phyloP scores from a whole-genome alignment of 1,140 invertebrate genomes.

The Drosophila sp. region DNA sequence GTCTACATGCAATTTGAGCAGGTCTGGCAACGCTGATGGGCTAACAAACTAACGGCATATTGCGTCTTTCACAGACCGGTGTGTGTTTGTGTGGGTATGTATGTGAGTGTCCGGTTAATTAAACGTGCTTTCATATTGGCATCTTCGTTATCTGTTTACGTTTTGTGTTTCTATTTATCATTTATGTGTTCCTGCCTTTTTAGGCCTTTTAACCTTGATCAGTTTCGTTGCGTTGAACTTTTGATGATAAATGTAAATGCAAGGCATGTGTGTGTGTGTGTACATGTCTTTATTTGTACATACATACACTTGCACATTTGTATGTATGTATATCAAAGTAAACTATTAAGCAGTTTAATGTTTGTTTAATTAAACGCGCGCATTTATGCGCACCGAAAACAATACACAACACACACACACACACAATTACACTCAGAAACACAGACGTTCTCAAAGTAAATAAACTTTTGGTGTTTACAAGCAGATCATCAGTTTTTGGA shows the following conservation, averaged over 20 bases:
- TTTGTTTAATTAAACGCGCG: conserved; percentile 50
- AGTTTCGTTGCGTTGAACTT: conserved; percentile 72
- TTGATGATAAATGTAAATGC: conserved; percentile 62
- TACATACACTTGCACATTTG: conserved; percentile 10
- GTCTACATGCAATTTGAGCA: conserved; percentile 14
- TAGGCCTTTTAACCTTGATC: conserved; percentile 71
- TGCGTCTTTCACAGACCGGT: not conserved
- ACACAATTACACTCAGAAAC: conserved; percentile 27
- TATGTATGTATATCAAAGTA: conserved; percentile 35
- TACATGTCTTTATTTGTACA: conserved; percentile 12
- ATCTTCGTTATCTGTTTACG: conserved; percentile 36
- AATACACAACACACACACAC: conserved; percentile 35
- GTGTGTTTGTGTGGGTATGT: conserved; percentile 24
- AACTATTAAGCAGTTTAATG: conserved; percentile 52
- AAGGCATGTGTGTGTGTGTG: conserved; percentile 12
- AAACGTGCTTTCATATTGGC: conserved; percentile 58
- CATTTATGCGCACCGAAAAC: conserved; percentile 34
- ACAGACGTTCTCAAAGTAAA: conserved; percentile 40
- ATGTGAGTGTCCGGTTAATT: conserved; percentile 45
- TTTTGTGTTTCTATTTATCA: conserved; percentile 23
- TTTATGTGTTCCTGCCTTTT: conserved; percentile 31
- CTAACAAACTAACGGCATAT: conserved; percentile 25
- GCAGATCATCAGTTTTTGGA: conserved; percentile 10
- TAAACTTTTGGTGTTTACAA: conserved; percentile 61
- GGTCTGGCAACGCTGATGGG: conserved; percentile 10